Percentiles rank a stretch among this genome's conserved stretches.
These are phyloP conservation scores for Taurulus bubalis DNA, from an alignment of 2,113 vertebrate species.

Conservation along the genomic window DNA sequence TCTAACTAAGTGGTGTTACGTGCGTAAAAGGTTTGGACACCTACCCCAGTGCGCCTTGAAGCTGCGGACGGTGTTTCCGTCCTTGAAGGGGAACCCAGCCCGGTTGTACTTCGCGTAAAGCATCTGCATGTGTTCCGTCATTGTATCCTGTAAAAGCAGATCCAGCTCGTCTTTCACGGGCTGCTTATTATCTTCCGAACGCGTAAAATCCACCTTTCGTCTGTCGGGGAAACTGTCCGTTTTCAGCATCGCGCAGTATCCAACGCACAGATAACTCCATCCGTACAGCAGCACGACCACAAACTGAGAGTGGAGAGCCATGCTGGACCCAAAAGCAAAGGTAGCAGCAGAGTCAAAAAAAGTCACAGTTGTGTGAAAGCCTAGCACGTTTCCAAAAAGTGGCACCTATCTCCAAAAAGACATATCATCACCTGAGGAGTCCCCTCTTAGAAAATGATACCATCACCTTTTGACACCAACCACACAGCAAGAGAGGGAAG, in stretches of 20 bases:
- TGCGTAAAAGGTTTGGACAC: constrained; percentile 65
- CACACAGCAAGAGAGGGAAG: constrained; percentile 17
- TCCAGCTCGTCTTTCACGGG: constrained; percentile 53
- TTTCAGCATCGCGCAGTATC: constrained; percentile 77
- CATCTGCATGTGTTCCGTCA: constrained; percentile 93
- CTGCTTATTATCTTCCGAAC: constrained; percentile 47
- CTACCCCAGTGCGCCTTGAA: constrained; percentile 86
- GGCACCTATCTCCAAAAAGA: constrained; percentile 53
- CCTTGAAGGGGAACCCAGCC: constrained; percentile 80
- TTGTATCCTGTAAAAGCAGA: constrained; percentile 79
- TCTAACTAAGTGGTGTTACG: background rate
- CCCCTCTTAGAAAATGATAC: constrained; percentile 21
- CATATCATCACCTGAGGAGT: constrained; percentile 69
- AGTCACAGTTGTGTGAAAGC: constrained; percentile 25
- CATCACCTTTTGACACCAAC: constrained; percentile 50
- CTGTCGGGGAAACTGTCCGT: constrained; percentile 67
- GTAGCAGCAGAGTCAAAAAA: background rate
- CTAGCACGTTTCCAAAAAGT: constrained; percentile 52
- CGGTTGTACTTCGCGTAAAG: constrained; percentile 90
- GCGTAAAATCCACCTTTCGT: constrained; percentile 63
- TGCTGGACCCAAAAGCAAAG: constrained; percentile 55
- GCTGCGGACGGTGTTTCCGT: constrained; percentile 94
- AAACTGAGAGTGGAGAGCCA: constrained; percentile 80
- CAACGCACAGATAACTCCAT: constrained; percentile 84
- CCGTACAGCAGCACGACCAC: constrained; percentile 84